These are phyloP conservation scores for Hippopotamus amphibius DNA, from an alignment of 2,113 vertebrate genomes.

Conservation along the genomic window DNA sequence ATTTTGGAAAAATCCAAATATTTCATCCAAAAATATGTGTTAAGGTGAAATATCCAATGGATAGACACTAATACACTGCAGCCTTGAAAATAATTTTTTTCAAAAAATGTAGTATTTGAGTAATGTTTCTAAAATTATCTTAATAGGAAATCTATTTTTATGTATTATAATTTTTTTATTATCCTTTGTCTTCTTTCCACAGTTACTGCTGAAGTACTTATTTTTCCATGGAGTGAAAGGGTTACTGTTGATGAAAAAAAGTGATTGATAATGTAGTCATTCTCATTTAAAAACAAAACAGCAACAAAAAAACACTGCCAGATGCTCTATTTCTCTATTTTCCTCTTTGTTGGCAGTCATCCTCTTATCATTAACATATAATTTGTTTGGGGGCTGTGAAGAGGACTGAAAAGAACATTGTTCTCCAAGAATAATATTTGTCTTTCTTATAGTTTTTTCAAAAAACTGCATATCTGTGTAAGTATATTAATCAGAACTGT, in stretches of 20 bases:
- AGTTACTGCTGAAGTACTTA: not conserved
- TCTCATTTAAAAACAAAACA: not conserved
- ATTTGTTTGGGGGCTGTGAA: not conserved
- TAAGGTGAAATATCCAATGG: not conserved
- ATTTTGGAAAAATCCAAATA: not conserved
- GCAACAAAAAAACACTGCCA: not conserved
- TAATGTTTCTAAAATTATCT: constrained; percentile 13
- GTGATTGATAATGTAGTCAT: not conserved
- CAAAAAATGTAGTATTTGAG: not conserved
- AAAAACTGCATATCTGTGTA: not conserved
- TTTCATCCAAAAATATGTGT: not conserved
- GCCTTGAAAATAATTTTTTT: not conserved
- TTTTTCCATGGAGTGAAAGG: not conserved
- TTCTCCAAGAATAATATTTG: not conserved
- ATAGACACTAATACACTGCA: fast-evolving
- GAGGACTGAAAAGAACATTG: not conserved
- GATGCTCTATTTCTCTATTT: not conserved
- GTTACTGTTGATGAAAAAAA: not conserved
- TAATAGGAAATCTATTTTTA: not conserved
- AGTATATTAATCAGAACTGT: not conserved
- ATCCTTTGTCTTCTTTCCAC: not conserved
- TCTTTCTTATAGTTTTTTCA: not conserved
- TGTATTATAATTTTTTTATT: not conserved
- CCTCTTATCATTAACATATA: not conserved
- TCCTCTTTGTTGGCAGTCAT: not conserved